Percentiles rank a stretch among this genome's conserved stretches.
phyloP scores from a whole-genome alignment of 2,113 vertebrate species.

The Vulpes ferrilata region DNA sequence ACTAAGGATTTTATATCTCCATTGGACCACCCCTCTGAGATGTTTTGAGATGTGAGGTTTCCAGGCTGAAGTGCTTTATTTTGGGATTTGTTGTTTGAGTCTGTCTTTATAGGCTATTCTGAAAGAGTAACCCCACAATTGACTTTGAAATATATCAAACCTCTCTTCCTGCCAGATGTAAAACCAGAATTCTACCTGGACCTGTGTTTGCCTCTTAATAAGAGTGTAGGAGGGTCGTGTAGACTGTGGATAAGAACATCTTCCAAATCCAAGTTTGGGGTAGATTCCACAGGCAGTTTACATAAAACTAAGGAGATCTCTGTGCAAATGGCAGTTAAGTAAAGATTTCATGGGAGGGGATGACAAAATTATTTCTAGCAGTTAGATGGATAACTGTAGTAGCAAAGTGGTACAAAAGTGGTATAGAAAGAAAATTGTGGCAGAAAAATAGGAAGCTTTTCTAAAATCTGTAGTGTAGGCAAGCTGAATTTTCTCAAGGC shows the following conservation, averaged over 20 bases:
- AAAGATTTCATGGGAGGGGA: not conserved
- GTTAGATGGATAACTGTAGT: not conserved
- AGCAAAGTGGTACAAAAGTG: not conserved
- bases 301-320: not conserved
- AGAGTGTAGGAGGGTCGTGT: not conserved
- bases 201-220: not conserved
- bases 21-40: not conserved
- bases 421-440: not conserved
- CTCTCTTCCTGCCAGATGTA: not conserved
- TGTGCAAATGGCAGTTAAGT: not conserved
- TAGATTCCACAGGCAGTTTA: not conserved
- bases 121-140: not conserved
- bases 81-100: conserved; percentile 19
- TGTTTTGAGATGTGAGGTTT: not conserved
- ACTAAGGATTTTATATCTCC: not conserved
- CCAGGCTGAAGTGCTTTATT: not conserved
- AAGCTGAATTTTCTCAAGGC: not conserved
- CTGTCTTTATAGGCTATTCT: not conserved
- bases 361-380: not conserved
- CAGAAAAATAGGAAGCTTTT: not conserved
- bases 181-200: conserved; percentile 47
- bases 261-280: not conserved
- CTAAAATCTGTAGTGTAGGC: not conserved
- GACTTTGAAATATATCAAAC: conserved; percentile 55
- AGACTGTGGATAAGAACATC: not conserved